phyloP scores from a whole-genome alignment of 1,140 invertebrate genomes.

The Drosophila subpulchrella region DNA sequence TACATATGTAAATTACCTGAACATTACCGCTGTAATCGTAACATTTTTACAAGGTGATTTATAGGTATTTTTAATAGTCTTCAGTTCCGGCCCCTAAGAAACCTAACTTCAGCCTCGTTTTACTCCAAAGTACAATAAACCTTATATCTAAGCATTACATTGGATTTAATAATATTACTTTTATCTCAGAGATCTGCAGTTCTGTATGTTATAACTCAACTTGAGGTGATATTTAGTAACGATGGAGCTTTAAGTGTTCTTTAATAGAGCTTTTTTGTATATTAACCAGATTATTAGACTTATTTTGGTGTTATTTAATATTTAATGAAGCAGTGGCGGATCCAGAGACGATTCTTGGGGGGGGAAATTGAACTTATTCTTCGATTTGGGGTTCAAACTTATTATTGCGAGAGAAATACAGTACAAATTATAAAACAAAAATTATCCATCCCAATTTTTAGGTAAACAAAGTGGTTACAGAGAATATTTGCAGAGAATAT shows the following conservation, averaged over 20 bases:
- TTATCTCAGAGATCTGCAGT: neutral
- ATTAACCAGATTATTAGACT: neutral
- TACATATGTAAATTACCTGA: neutral
- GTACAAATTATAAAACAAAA: too few species aligned
- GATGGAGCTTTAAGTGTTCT: neutral
- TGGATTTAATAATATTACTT: neutral
- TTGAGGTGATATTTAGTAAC: neutral
- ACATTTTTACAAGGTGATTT: conserved; percentile 1
- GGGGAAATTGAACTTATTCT: too few species aligned
- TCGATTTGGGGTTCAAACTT: too few species aligned
- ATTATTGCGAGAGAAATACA: too few species aligned
- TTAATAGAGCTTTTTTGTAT: neutral
- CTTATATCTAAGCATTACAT: too few species aligned
- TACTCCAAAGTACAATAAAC: too few species aligned
- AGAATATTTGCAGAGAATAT: too few species aligned
- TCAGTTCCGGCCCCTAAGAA: too few species aligned
- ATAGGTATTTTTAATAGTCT: neutral
- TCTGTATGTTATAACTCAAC: neutral
- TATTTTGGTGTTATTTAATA: neutral
- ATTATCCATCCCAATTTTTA: too few species aligned
- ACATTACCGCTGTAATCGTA: neutral
- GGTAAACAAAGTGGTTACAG: too few species aligned
- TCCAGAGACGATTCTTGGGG: too few species aligned
- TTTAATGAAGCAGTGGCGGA: too few species aligned
- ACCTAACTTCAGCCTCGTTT: neutral